Evolutionary conservation across 2,797 vertebrate species (phyloP), one percentile per base, ranked within the genome.

Genomic region (Cyclura pinguis): DNA sequence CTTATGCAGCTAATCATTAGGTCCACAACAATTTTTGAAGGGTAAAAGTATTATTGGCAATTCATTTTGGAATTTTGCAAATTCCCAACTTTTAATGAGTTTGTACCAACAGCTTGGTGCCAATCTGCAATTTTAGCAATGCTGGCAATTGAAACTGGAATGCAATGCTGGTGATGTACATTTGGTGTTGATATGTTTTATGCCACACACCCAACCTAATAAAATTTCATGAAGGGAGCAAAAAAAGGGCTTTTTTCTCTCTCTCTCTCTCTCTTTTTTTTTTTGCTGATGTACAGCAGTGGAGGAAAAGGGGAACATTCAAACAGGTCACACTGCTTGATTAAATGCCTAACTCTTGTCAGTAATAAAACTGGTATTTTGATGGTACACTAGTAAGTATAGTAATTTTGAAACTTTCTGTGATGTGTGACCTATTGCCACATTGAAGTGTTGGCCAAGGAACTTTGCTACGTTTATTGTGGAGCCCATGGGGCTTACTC

Each of bases 31-130:
- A 14, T 38, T 50, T 20, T 74, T 24, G 13, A 85, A n/a, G 32
- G 22, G 1, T 35, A 13, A 22, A n/a, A 35, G 10, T 35, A 57
- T 85, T 85, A 55, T 3, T 38, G n/a, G 27, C 69, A 27, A 86
- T 76, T 86, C 52, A 24, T 47, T 80, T 80, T 87, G 76, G 42
- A 80, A n/a, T 80, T 52, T 29, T 67, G 59, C 59, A n/a, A n/a
- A 67, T n/a, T 52, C 59, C 42, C 16, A 13, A 62, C 59, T 35
- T 7, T 42, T 87, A 87, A n/a, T 50, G 55, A 24, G 59, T 80
- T 80, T 67, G 59, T 50, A 87, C 10, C 59, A 35, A 35, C 18
- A 67, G 1, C 7, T 80, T 13, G 5, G 38, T 67, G 29, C 50
- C 27, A 67, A 47, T n/a, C 29, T n/a, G 20, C 50, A 64, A 57